Percentiles rank a stretch among this genome's conserved stretches.
phyloP scores from a whole-genome alignment of 2,113 vertebrate genomes.

The Sterrhoptilus dennistouni region DNA sequence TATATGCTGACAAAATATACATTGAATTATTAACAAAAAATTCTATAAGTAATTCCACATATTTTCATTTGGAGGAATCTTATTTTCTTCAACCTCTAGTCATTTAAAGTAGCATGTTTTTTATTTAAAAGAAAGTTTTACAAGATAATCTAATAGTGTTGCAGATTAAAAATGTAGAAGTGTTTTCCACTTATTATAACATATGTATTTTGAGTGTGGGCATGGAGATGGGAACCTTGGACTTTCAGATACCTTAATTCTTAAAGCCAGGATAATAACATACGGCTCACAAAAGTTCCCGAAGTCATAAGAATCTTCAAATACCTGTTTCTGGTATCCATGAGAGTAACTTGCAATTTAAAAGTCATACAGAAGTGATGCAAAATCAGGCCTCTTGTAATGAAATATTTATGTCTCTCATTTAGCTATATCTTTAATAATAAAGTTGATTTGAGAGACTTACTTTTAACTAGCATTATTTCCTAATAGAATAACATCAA shows the following conservation, averaged over 20 bases:
- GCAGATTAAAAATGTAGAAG: not conserved
- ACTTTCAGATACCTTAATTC: not conserved
- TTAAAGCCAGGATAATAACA: not conserved
- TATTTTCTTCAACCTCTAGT: not conserved
- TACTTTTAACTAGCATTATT: slow-evolving; percentile 13
- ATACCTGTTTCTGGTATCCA: not conserved
- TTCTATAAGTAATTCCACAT: not conserved
- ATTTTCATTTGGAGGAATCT: not conserved
- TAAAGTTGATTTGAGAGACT: not conserved
- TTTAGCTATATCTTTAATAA: slow-evolving; percentile 22
- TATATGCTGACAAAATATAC: not conserved
- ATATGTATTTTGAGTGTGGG: not conserved
- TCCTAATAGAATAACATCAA: not conserved
- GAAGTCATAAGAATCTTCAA: not conserved
- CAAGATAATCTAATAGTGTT: not conserved
- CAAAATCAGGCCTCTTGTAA: not conserved
- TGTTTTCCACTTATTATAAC: not conserved
- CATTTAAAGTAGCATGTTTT: not conserved
- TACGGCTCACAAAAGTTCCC: not conserved
- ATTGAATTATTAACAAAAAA: not conserved
- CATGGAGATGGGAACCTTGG: not conserved
- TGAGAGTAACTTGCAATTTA: not conserved
- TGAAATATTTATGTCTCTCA: slow-evolving; percentile 37
- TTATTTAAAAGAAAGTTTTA: not conserved
- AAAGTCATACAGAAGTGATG: slow-evolving; percentile 9